phyloP scores from a whole-genome alignment of 2,797 vertebrate species.

The Salarias fasciatus region DNA sequence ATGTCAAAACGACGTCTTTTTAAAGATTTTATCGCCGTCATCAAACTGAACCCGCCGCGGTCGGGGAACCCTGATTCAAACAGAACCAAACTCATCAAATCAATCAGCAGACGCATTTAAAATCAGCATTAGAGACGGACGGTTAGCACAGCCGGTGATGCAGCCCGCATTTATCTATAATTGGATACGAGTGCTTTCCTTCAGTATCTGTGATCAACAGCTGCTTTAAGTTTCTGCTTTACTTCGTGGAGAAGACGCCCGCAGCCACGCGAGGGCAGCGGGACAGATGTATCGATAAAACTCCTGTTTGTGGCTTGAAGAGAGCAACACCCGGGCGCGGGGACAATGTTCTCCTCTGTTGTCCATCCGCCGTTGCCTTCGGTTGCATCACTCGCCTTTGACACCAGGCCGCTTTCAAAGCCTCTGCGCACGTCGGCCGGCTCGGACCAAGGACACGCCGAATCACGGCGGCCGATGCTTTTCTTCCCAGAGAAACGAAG shows the following conservation, averaged over 20 bases:
- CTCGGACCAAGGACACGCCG: too few species aligned
- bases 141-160: conserved; percentile 8
- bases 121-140: background rate
- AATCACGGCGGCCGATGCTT: too few species aligned
- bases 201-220: conserved; percentile 34
- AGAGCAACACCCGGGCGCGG: background rate
- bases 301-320: conserved; percentile 11
- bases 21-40: too few species aligned
- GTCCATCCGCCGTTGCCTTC: conserved; percentile 1
- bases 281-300: conserved; percentile 33
- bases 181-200: conserved; percentile 19
- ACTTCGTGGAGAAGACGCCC: conserved; percentile 13
- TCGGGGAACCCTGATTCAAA: too few species aligned
- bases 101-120: background rate
- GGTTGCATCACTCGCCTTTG: background rate
- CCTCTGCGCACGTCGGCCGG: too few species aligned
- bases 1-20: too few species aligned
- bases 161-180: conserved; percentile 15
- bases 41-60: too few species aligned
- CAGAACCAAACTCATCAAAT: too few species aligned
- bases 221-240: conserved; percentile 28
- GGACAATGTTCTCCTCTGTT: background rate
- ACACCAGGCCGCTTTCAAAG: background rate
- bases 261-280: conserved; percentile 20
- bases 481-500: too few species aligned